Percentiles rank a stretch among this genome's conserved stretches.
Conservation (phyloP, 1,140 invertebrate genomes). For the Drosophila arawakana region DNA sequence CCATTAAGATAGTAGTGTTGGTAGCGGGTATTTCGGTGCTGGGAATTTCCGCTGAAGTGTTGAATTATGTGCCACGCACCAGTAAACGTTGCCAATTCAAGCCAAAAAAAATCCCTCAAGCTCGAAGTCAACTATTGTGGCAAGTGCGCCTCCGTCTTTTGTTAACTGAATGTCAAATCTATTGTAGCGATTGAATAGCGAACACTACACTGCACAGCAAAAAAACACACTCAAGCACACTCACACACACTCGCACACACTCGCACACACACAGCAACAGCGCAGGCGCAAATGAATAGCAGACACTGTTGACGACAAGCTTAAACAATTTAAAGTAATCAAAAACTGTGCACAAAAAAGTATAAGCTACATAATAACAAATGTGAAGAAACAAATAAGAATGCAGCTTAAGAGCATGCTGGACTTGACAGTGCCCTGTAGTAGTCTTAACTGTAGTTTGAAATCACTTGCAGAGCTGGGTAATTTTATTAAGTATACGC, state of each 20-base stretch:
- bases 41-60: slow-evolving; percentile 70
- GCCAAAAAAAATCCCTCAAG: background rate
- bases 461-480: no score
- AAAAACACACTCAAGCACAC: background rate
- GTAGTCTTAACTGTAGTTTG: background rate
- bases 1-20: slow-evolving; percentile 6
- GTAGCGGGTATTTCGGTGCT: slow-evolving; percentile 29
- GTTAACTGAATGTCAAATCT: slow-evolving; percentile 81
- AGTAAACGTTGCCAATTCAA: slow-evolving; percentile 39
- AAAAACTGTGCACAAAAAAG: slow-evolving; percentile 43
- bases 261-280: slow-evolving; percentile 9
- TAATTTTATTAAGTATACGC: background rate
- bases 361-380: slow-evolving; percentile 15
- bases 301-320: slow-evolving; percentile 35
- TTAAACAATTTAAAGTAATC: slow-evolving; percentile 68
- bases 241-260: slow-evolving; percentile 12
- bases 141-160: slow-evolving; percentile 42
- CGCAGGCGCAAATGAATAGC: slow-evolving; percentile 21
- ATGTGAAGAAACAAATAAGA: slow-evolving; percentile 4
- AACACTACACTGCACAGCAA: slow-evolving; percentile 7
- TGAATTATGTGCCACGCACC: slow-evolving; percentile 69
- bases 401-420: background rate
- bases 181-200: slow-evolving; percentile 68
- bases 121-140: slow-evolving; percentile 13
- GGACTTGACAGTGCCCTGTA: slow-evolving; percentile 17